Evolutionary conservation across 2,113 vertebrate species (phyloP).

Genomic region (Leptobrachium ailaonicum): DNA sequence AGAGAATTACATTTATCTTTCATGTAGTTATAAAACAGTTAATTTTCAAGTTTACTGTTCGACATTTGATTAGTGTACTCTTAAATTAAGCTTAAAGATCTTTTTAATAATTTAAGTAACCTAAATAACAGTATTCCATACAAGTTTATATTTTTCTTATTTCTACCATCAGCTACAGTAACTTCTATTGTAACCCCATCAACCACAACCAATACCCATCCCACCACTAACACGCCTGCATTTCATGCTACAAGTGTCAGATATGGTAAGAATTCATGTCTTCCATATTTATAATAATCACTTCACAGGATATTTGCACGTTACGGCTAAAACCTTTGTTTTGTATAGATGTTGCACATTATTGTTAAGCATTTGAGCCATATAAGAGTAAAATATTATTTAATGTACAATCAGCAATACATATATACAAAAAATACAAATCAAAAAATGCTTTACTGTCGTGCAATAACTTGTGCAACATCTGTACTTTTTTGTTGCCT

Average conservation of each 20-base stretch:
- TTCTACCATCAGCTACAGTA: conserved; percentile 78
- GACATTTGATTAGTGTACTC: no score
- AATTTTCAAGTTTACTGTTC: no score
- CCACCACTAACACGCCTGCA: conserved; percentile 88
- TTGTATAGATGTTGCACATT: no score
- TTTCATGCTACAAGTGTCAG: conserved; percentile 83
- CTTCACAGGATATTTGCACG: background rate
- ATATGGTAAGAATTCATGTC: conserved; percentile 75
- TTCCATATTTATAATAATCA: conserved; percentile 59
- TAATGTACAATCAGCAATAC: no score
- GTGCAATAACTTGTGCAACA: background rate
- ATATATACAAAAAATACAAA: no score
- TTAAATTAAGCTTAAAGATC: no score
- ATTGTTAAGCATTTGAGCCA: no score
- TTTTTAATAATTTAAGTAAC: no score
- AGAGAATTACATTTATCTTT: no score
- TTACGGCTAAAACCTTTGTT: background rate
- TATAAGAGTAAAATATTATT: no score
- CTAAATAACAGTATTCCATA: conserved; percentile 54
- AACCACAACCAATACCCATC: conserved; percentile 55
- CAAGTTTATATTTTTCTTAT: conserved; percentile 70
- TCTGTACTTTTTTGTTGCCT: background rate
- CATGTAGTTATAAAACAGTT: no score
- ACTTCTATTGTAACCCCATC: conserved; percentile 55
- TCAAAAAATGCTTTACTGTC: no score